phyloP scores from a whole-genome alignment of 1,140 invertebrate genomes.

The Drosophila mojavensis region DNA sequence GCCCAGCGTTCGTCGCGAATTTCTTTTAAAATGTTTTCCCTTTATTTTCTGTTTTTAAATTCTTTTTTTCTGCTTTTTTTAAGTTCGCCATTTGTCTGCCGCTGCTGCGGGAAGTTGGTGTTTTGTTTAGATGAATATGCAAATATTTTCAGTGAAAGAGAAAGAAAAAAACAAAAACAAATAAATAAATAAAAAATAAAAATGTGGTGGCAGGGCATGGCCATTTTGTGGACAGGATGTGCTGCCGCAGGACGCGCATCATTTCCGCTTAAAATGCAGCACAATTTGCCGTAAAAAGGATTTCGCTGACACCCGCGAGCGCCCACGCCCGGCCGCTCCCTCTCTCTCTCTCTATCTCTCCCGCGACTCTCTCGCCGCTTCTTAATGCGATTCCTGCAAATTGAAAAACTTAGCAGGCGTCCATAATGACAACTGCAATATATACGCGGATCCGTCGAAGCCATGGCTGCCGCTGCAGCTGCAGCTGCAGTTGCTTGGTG shows the following conservation, averaged over 20 bases:
- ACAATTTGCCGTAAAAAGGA: slow-evolving; percentile 78
- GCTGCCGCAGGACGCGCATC: slow-evolving; percentile 77
- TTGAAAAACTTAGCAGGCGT: slow-evolving; percentile 38
- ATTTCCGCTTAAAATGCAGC: slow-evolving; percentile 81
- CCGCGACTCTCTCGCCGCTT: neutral
- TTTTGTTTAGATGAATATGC: slow-evolving; percentile 82
- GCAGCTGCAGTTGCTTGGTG: slow-evolving; percentile 37
- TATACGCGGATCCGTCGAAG: neutral
- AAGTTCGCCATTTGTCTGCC: slow-evolving; percentile 60
- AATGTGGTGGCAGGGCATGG: slow-evolving; percentile 24
- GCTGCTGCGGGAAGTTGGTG: slow-evolving; percentile 65
- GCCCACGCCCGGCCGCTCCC: neutral
- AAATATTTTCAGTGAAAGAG: slow-evolving; percentile 64
- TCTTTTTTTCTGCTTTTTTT: slow-evolving; percentile 48
- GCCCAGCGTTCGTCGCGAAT: slow-evolving; percentile 22
- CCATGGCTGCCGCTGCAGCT: neutral
- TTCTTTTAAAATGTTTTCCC: slow-evolving; percentile 46
- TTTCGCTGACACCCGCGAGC: slow-evolving; percentile 34
- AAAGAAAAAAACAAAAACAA: neutral
- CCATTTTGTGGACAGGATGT: slow-evolving; percentile 77
- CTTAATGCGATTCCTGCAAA: slow-evolving; percentile 21
- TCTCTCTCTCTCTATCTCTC: neutral
- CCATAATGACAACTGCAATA: slow-evolving; percentile 64
- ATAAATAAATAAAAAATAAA: neutral
- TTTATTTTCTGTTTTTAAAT: slow-evolving; percentile 36